Evolutionary conservation across 2,797 vertebrate species (phyloP), one percentile per base, ranked within the genome.

Genomic region (Salarias fasciatus): DNA sequence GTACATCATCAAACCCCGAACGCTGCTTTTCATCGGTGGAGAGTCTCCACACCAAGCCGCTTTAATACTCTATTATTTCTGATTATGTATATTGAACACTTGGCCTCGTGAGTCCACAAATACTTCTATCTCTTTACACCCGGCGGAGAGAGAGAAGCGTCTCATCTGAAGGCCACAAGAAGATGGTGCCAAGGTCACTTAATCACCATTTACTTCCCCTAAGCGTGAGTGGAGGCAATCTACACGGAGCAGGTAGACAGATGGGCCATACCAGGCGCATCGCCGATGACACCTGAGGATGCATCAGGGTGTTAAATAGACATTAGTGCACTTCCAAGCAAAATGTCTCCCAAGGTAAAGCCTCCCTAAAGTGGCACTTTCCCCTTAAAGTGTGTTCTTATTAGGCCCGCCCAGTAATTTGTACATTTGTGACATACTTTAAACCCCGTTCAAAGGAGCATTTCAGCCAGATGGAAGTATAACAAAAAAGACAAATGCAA

Each of bases 241-340:
- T 80, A 80, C 72, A 75, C 78, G 72, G 65, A 80, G 74, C 76
- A 62, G 72, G 67, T 69, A 82, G 89, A 89, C 88, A 80, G 86
- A 91, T 90, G 83, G 86, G 78, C 85, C 75, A 67, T 73, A 74
- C 72, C 57, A 69, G 72, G 55, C 81, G 70, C 58, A 30, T 63
- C 76, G 78, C 63, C 64, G 69, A 82, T 82, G 77, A 86, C 75
- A 89, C 80, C 85, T 75, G 59, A 79, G 80, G 86, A 85, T 69
- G 82, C 84, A 81, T 72, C 75, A 63, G 78, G 80, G 80, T 88
- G 88, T 90, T 87, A 90, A 91, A 92, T 78, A 87, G 86, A 87
- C 82, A 87, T 90, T 87, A 91, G 82, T 69, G 67, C 68, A 84
- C 81, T 65, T 82, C 63, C 79, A 76, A 75, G 65, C 79, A 76